Evolutionary conservation across 2,888 invertebrate genomes (phyloP).

Genomic region (Leptopilina myrica): DNA sequence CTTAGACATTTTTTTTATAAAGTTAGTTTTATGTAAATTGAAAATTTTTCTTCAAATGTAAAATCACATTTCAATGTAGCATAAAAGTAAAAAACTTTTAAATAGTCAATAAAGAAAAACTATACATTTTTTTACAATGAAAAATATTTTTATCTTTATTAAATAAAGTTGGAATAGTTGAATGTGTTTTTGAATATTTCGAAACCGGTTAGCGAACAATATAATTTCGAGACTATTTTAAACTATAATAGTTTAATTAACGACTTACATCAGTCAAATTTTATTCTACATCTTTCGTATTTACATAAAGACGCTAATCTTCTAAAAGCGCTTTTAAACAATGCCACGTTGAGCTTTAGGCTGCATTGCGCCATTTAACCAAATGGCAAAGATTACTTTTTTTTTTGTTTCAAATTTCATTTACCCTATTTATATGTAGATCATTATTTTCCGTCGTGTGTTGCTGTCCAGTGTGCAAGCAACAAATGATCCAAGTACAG

Average conservation of each 20-base stretch:
- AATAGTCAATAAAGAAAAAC: no score
- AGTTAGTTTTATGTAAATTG: no score
- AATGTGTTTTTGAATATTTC: background rate
- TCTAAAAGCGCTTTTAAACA: slow-evolving; percentile 36
- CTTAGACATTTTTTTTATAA: no score
- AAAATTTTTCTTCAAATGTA: no score
- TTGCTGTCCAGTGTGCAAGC: background rate
- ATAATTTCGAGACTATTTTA: slow-evolving; percentile 5
- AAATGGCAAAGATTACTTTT: background rate
- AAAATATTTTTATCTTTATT: background rate
- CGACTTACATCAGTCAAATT: slow-evolving; percentile 26
- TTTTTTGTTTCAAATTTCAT: background rate
- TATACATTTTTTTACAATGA: no score
- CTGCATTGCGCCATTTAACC: slow-evolving; percentile 15
- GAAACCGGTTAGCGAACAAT: background rate
- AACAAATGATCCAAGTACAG: background rate
- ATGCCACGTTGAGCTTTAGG: slow-evolving; percentile 26
- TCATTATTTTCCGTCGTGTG: no score
- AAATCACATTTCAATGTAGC: no score
- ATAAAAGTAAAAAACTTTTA: no score
- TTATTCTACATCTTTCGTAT: slow-evolving; percentile 2
- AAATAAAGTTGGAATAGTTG: background rate
- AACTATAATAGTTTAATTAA: slow-evolving; percentile 1
- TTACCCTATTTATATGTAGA: background rate
- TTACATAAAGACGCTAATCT: slow-evolving; percentile 34